Conservation (phyloP, 2,113 vertebrate genomes). For the Trogon melanurus region DNA sequence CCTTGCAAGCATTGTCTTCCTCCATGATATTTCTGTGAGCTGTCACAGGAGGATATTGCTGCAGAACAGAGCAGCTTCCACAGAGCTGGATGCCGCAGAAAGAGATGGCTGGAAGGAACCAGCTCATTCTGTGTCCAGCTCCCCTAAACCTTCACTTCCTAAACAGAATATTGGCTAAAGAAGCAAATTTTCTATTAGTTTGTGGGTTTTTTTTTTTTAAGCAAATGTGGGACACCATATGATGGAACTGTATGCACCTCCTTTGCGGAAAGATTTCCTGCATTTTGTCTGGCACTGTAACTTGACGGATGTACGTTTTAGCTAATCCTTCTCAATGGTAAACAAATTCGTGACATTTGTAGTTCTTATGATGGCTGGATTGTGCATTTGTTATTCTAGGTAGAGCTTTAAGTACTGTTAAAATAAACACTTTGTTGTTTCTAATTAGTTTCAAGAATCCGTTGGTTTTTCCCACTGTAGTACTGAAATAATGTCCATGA, state of each 20-base stretch:
- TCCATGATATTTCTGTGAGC: neutral
- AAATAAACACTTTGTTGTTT: neutral
- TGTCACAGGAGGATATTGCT: neutral
- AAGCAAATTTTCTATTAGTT: neutral
- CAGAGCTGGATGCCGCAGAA: neutral
- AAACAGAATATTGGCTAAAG: neutral
- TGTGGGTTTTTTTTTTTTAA: neutral
- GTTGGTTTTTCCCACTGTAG: neutral
- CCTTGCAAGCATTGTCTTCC: neutral
- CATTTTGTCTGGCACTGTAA: neutral
- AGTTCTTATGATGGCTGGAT: neutral
- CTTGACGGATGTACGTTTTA: neutral
- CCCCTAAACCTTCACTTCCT: neutral
- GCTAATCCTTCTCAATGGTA: neutral
- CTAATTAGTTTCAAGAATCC: neutral
- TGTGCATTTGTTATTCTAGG: neutral
- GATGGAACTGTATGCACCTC: neutral
- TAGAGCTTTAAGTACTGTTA: neutral
- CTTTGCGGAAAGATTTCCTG: neutral
- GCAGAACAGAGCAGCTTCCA: neutral
- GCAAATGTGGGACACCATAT: neutral
- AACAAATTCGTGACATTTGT: neutral
- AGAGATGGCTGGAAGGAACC: neutral
- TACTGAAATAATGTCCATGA: neutral
- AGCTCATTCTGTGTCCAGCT: neutral